Percentiles rank a stretch among this genome's conserved stretches.
Evolutionary conservation across 2,888 invertebrate species (phyloP).

Genomic region (Drosophila peninsularis): DNA sequence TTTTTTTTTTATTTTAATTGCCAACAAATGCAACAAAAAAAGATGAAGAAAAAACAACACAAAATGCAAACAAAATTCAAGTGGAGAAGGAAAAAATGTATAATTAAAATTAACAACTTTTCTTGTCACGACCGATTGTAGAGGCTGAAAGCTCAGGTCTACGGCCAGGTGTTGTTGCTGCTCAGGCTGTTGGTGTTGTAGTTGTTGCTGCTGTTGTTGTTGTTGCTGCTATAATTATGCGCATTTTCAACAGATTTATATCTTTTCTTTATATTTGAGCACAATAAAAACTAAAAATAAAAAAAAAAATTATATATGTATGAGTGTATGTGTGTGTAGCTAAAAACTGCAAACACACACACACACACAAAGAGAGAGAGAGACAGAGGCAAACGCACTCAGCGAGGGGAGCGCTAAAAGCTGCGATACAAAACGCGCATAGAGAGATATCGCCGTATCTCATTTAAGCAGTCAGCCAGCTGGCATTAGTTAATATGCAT

Average conservation of each 20-base stretch:
- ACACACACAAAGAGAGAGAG: not conserved
- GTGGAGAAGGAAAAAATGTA: slow-evolving; percentile 43
- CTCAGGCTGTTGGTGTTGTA: not conserved
- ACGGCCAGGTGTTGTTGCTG: slow-evolving; percentile 55
- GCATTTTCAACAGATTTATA: slow-evolving; percentile 79
- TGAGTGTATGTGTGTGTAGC: not conserved
- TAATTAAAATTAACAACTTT: slow-evolving; percentile 81
- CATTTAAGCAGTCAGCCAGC: slow-evolving; percentile 59
- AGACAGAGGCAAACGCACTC: slow-evolving; percentile 40
- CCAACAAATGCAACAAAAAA: slow-evolving; percentile 52
- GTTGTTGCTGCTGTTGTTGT: slow-evolving; percentile 22
- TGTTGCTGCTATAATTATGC: slow-evolving; percentile 60
- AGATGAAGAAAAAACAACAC: slow-evolving; percentile 30
- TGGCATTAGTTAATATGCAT: slow-evolving; percentile 33
- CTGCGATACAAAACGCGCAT: no score
- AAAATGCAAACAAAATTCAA: slow-evolving; percentile 28
- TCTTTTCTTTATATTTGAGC: slow-evolving; percentile 64
- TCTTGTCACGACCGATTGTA: slow-evolving; percentile 72
- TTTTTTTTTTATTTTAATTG: slow-evolving; percentile 20
- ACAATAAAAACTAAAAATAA: slow-evolving; percentile 61
- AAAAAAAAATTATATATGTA: slow-evolving; percentile 20
- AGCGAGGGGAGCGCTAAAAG: slow-evolving; percentile 27
- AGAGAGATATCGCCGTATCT: slow-evolving; percentile 67
- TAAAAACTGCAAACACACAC: not conserved
- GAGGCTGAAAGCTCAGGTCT: slow-evolving; percentile 38